These are phyloP conservation scores for Lithophane semibrunnea DNA, from an alignment of 2,888 invertebrate genomes.

Conservation along the genomic window DNA sequence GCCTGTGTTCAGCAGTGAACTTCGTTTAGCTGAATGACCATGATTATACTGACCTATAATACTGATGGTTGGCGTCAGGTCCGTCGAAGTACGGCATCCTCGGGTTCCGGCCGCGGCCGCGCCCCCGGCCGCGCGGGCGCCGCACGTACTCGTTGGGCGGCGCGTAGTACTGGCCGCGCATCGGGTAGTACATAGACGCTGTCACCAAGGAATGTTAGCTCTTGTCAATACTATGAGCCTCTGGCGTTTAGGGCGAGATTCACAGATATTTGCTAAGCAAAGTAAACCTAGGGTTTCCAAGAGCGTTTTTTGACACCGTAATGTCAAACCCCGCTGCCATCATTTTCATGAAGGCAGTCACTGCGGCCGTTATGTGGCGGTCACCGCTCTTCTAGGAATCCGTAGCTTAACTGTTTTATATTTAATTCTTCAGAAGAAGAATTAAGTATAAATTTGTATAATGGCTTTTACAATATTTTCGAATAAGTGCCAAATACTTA, in stretches of 20 bases:
- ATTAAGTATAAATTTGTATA: no score
- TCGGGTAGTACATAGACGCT: slow-evolving; percentile 83
- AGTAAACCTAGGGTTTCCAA: not conserved
- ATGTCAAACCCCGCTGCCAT: no score
- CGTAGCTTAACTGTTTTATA: no score
- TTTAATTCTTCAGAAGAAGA: no score
- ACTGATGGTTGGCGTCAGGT: slow-evolving; percentile 83
- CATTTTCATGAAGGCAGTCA: no score
- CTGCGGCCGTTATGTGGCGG: no score
- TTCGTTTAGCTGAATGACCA: not conserved
- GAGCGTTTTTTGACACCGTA: no score
- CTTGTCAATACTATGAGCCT: not conserved
- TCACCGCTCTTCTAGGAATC: no score
- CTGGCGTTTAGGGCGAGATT: no score
- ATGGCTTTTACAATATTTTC: no score
- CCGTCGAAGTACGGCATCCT: slow-evolving; percentile 86
- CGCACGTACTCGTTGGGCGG: slow-evolving; percentile 71
- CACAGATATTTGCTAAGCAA: not conserved
- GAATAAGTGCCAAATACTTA: no score
- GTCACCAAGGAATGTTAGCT: not conserved
- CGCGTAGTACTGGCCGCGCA: slow-evolving; percentile 79
- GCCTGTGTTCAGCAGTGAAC: not conserved
- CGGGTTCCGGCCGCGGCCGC: slow-evolving; percentile 66
- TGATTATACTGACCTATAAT: slow-evolving; percentile 78
- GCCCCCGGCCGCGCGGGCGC: slow-evolving; percentile 57